Conservation (phyloP, 2,888 invertebrate genomes). For the Drosophila nr. perissopoda region DNA sequence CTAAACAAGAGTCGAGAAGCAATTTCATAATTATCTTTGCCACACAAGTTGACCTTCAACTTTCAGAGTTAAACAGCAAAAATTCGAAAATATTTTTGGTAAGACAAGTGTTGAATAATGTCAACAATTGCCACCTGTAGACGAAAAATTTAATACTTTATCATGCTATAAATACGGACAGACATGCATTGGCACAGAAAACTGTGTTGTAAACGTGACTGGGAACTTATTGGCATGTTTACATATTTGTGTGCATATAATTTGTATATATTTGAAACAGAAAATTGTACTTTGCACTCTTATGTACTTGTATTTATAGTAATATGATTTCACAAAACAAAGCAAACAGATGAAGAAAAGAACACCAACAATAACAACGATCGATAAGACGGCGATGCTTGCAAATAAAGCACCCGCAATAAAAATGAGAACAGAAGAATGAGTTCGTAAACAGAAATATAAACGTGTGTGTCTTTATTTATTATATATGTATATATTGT, state of each 20-base stretch:
- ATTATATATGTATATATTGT: constrained; percentile 7
- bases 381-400: constrained; percentile 10
- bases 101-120: constrained; percentile 6
- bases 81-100: not conserved
- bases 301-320: constrained; percentile 24
- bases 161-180: not conserved
- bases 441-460: constrained; percentile 12
- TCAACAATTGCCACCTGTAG: constrained; percentile 52
- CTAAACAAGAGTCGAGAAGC: not conserved
- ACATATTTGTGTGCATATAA: constrained; percentile 1
- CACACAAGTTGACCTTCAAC: not conserved
- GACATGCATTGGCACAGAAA: constrained; percentile 14
- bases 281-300: constrained; percentile 55
- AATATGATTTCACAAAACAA: constrained; percentile 35
- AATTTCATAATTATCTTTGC: not conserved
- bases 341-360: constrained; percentile 21
- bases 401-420: constrained; percentile 17
- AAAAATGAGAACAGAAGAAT: constrained; percentile 21
- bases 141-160: constrained; percentile 4
- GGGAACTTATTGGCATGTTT: constrained; percentile 56
- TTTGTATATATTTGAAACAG: constrained; percentile 6
- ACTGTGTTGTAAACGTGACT: constrained; percentile 54
- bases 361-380: constrained; percentile 26
- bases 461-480: not conserved
- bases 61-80: not conserved